phyloP scores from a whole-genome alignment of 2,797 vertebrate species.

The Pteronotus mesoamericanus region DNA sequence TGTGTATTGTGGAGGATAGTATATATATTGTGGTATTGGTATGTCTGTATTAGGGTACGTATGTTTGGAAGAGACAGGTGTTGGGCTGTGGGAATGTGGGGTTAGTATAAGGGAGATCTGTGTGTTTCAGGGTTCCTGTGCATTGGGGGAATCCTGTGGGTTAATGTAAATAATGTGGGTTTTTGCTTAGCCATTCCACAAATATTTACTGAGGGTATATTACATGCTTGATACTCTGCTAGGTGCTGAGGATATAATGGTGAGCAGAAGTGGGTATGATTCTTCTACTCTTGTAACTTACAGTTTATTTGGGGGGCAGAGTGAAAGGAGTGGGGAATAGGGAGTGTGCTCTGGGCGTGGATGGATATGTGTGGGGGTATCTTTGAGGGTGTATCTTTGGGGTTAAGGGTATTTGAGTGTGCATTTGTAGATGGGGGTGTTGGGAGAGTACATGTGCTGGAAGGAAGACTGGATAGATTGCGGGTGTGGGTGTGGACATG shows the following conservation, averaged over 20 bases:
- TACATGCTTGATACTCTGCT: not conserved
- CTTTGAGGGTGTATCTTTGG: not conserved
- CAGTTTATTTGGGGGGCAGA: not conserved
- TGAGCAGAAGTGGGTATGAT: not conserved
- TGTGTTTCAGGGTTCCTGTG: not conserved
- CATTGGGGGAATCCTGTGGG: not conserved
- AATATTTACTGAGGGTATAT: not conserved
- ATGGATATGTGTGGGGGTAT: not conserved
- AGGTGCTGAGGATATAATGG: not conserved
- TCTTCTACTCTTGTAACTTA: slow-evolving; percentile 3
- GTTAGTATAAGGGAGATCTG: not conserved
- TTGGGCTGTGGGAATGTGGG: not conserved
- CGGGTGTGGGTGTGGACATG: not conserved
- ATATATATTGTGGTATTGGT: not conserved
- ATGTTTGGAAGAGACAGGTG: not conserved
- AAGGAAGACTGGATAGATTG: not conserved
- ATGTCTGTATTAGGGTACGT: not conserved
- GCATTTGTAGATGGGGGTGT: not conserved
- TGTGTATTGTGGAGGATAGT: not conserved
- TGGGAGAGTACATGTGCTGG: not conserved
- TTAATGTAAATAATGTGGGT: not conserved
- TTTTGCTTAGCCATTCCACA: slow-evolving; percentile 20
- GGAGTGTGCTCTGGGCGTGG: not conserved
- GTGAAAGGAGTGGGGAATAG: not conserved
- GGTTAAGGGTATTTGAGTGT: not conserved